These are phyloP conservation scores for Sorex fumeus DNA, from an alignment of 2,113 vertebrate species.

Conservation along the genomic window DNA sequence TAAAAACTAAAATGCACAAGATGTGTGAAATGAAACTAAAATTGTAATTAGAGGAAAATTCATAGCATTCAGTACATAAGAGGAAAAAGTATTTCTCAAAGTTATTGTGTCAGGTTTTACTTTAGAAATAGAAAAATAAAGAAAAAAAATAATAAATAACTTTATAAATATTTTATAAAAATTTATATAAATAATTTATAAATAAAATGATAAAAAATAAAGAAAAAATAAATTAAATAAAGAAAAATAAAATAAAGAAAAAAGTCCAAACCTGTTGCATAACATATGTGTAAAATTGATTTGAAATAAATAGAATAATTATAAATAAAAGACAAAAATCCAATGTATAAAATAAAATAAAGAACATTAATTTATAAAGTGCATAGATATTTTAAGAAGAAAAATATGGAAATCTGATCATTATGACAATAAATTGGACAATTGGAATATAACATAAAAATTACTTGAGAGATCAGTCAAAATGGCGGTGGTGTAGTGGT, in stretches of 20 bases:
- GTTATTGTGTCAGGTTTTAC: not conserved
- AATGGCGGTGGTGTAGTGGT: no score
- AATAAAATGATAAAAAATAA: no score
- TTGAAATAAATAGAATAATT: constrained; percentile 30
- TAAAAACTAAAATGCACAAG: constrained; percentile 40
- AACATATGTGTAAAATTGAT: not conserved
- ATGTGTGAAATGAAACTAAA: not conserved
- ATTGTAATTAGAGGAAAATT: not conserved
- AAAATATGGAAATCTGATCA: not conserved
- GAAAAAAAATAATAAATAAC: constrained; percentile 29
- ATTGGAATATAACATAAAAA: not conserved
- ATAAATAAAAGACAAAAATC: not conserved
- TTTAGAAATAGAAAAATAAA: constrained; percentile 20
- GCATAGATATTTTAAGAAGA: not conserved
- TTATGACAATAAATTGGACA: constrained; percentile 3
- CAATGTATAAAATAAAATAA: not conserved
- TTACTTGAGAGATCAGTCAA: not conserved
- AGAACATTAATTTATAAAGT: not conserved
- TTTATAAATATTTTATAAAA: no score
- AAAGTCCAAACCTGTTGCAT: not conserved
- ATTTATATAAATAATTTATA: no score
- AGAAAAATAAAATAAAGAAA: constrained; percentile 38
- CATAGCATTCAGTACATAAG: not conserved
- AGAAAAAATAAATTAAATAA: constrained; percentile 46
- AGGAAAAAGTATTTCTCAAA: not conserved